Evolutionary conservation across 2,797 vertebrate genomes (phyloP).

Genomic region (Serranus cabrilla): DNA sequence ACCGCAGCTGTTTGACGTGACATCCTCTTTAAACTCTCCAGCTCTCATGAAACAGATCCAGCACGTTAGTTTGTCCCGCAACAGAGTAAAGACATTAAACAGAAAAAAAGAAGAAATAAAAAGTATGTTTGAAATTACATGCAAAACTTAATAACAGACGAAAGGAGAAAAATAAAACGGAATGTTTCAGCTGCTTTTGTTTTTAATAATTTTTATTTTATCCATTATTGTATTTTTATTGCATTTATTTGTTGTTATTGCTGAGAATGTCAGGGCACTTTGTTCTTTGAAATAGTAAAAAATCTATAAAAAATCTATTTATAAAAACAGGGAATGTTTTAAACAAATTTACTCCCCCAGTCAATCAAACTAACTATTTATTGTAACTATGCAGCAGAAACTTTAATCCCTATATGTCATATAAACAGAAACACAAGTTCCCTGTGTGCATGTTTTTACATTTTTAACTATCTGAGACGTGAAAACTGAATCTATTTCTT

Average conservation of each 20-base stretch:
- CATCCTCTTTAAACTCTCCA: conserved; percentile 1
- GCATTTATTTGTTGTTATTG: no score
- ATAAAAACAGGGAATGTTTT: background rate
- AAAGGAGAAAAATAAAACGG: background rate
- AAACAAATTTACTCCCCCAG: background rate
- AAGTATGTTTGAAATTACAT: conserved; percentile 4
- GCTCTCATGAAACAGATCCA: background rate
- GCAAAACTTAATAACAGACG: background rate
- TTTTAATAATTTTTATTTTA: no score
- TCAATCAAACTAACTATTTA: background rate
- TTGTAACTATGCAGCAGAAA: background rate
- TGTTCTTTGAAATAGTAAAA: no score
- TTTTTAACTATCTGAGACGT: background rate
- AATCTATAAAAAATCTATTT: no score
- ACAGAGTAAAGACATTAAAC: background rate
- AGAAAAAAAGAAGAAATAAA: background rate
- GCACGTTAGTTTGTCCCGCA: background rate
- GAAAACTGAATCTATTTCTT: background rate
- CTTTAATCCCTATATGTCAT: background rate
- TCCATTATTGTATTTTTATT: no score
- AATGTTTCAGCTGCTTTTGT: no score
- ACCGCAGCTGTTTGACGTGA: background rate
- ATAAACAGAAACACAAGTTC: background rate
- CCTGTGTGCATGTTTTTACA: background rate
- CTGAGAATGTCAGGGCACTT: no score